A percentile compares a stretch with the other conserved stretches of the same genome.
phyloP scores from a whole-genome alignment of 2,113 vertebrate genomes.

The Phrynosoma platyrhinos region DNA sequence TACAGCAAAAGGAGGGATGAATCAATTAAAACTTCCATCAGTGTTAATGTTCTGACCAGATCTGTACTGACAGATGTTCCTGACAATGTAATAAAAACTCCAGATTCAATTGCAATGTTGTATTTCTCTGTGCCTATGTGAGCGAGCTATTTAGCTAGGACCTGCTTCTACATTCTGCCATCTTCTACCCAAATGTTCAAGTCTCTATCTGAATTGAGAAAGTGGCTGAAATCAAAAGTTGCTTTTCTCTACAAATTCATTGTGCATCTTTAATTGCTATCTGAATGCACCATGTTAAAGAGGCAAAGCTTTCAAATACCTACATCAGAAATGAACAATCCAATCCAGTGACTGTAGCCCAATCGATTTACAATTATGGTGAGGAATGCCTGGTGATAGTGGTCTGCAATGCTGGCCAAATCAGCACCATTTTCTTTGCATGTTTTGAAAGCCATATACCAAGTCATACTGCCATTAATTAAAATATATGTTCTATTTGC shows the following conservation, averaged over 20 bases:
- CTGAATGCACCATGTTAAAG: background rate
- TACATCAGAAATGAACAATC: constrained; percentile 88
- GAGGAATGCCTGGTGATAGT: constrained; percentile 94
- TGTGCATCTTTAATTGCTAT: background rate
- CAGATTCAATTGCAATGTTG: background rate
- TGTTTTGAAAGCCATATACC: constrained; percentile 86
- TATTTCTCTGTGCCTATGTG: background rate
- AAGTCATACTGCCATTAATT: constrained; percentile 89
- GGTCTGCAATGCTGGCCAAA: constrained; percentile 89
- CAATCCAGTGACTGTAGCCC: constrained; percentile 89
- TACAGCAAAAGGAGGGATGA: background rate
- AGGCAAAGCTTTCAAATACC: constrained; percentile 60
- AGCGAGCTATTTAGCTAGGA: background rate
- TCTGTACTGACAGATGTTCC: background rate
- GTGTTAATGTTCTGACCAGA: background rate
- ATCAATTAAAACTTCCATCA: background rate
- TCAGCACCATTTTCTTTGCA: constrained; percentile 82
- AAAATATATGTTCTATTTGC: constrained; percentile 87
- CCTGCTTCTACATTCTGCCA: background rate
- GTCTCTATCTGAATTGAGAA: background rate
- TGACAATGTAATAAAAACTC: background rate
- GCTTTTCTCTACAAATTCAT: background rate
- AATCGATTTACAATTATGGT: constrained; percentile 87
- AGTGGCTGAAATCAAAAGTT: background rate
- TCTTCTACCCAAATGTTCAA: background rate